Conservation (phyloP, 2,888 invertebrate genomes). For the Palloptera scutellata region DNA sequence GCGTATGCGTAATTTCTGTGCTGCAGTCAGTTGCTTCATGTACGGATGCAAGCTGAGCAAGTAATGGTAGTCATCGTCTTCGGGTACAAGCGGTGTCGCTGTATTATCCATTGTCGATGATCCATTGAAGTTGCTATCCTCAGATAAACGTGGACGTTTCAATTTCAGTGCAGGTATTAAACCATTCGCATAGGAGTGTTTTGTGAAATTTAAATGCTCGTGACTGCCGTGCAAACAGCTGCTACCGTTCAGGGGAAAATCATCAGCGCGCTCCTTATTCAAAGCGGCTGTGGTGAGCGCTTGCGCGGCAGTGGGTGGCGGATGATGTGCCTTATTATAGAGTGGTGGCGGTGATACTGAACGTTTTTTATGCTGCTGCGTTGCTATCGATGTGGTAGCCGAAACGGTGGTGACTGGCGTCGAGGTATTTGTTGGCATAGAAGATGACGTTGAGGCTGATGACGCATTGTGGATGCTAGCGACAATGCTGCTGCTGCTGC, state of each 20-base stretch:
- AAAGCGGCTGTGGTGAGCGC: slow-evolving; percentile 38
- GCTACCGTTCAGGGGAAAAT: slow-evolving; percentile 40
- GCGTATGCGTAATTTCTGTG: slow-evolving; percentile 63
- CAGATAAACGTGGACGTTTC: slow-evolving; percentile 59
- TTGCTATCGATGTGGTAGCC: slow-evolving; percentile 20
- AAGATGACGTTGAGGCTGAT: slow-evolving; percentile 28
- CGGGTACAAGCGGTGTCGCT: slow-evolving; percentile 50
- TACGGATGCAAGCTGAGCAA: slow-evolving; percentile 63
- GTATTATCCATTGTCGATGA: slow-evolving; percentile 61
- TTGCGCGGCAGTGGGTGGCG: slow-evolving; percentile 44
- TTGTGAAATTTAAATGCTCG: slow-evolving; percentile 57
- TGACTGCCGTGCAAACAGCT: slow-evolving; percentile 43
- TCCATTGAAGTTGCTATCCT: slow-evolving; percentile 62
- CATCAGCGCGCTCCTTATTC: slow-evolving; percentile 51
- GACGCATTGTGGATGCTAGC: slow-evolving; percentile 35
- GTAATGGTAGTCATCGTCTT: slow-evolving; percentile 64
- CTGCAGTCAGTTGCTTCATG: slow-evolving; percentile 61
- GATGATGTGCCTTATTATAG: slow-evolving; percentile 59
- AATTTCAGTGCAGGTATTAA: slow-evolving; percentile 59
- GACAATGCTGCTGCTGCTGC: slow-evolving; percentile 32
- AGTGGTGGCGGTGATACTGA: slow-evolving; percentile 59
- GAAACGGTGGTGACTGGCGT: slow-evolving; percentile 22
- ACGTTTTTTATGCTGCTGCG: slow-evolving; percentile 46
- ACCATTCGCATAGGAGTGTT: slow-evolving; percentile 58
- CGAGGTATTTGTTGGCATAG: slow-evolving; percentile 18